Base-by-base conservation (phyloP, 2,888 invertebrate species). In the Trypoxylon attenuatum region DNA sequence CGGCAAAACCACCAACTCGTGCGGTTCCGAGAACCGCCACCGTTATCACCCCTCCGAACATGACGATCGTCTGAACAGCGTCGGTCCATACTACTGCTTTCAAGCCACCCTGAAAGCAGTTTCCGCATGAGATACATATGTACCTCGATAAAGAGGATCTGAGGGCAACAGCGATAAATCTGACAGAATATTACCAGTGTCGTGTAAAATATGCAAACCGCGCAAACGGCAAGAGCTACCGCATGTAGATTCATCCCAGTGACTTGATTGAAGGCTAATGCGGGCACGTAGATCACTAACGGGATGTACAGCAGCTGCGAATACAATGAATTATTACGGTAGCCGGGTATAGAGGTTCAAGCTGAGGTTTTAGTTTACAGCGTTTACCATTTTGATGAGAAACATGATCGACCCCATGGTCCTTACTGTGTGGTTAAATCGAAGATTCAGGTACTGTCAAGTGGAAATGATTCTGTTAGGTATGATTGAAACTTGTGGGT, bases 191-290 rank as follows among this genome's bases (percentile, higher is more conserved):
- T 33, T 88, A 95, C 95, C 86, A 95, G 86, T 63, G 96, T 94
- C 0, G 97, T 97, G 87, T 97, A 97, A 88, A 97, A 96, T 73
- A 96, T 96, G 88, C 96, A 96, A n/a, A 96, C 94, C 29, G 93
- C 87, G 85, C 95, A 95, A 1, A 95, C 94, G 19, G 94, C 90
- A 0, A 94, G 91, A 8, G 95, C 93, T 22, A 95, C 92, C 69
- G 94, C 87, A 88, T 95, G 95, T 23, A 95, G 88, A 77, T 94
- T 92, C 62, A 95, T 90, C 23, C 95, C 95, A 47, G 95, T 95
- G 50, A 96, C 96, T 91, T 94, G 94, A 87, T 92, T 92, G 80
- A 96, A 92, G 1, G 96, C 96, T 78, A 96, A 88, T 1, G 96
- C 94, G 51, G 96, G 96, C 2, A 96, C 96, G 84, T 96, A 96